Conservation (phyloP, 2,888 invertebrate species). For the Microplitis manilae region DNA sequence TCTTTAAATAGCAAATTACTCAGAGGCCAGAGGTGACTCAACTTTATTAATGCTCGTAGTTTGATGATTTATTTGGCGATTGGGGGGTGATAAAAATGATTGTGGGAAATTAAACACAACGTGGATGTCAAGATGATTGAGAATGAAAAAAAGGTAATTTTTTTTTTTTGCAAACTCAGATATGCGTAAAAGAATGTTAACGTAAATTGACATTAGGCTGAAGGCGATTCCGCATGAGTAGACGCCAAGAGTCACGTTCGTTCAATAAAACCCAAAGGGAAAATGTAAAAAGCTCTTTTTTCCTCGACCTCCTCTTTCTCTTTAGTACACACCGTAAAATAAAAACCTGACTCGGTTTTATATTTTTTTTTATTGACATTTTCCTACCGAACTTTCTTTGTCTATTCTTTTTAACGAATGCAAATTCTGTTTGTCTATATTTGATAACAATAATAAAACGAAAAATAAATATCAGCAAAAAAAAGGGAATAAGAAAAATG, state of each 20-base stretch:
- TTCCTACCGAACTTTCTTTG: neutral
- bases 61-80: neutral
- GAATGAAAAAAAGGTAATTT: neutral
- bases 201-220: neutral
- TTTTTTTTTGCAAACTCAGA: neutral
- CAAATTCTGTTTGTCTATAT: neutral
- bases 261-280: neutral
- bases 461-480: neutral
- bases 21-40: too few relatives aligned
- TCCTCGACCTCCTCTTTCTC: neutral
- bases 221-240: neutral
- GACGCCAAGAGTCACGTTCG: neutral
- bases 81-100: neutral
- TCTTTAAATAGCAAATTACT: too few relatives aligned
- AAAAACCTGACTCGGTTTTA: slow-evolving; percentile 1
- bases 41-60: too few relatives aligned
- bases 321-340: neutral
- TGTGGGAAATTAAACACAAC: neutral
- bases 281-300: neutral
- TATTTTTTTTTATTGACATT: neutral
- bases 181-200: neutral
- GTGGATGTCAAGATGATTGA: neutral
- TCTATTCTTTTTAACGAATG: neutral
- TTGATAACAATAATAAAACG: neutral
- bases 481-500: neutral